Evolutionary conservation across 2,888 invertebrate species (phyloP), one percentile per base, ranked within the genome.

Genomic region (Limenitis arthemis): DNA sequence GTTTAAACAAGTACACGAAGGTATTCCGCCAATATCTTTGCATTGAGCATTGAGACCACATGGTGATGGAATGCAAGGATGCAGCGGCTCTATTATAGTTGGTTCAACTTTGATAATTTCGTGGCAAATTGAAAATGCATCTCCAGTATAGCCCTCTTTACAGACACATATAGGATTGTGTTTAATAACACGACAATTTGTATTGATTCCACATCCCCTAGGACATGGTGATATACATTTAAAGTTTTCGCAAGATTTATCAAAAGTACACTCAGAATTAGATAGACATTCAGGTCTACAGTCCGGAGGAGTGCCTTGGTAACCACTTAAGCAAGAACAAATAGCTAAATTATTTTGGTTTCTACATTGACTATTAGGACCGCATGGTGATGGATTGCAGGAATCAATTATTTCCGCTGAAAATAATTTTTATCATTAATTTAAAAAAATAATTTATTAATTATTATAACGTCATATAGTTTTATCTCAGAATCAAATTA

Each of bases 351-450:
- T 80, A 64, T 88, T 88, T 59, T 86, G 79, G 54, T 85, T 78
- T 64, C 79, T 86, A 69, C 90, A 91, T 65, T 88, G 86, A 54
- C 90, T 89, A 71, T 94, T 93, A 9, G 93, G 89, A 32, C 94
- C 94, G 72, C 94, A 94, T 5, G 94, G 94, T 32, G 93, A 91
- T 43, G 94, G 94, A 61, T 90, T 78, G 68, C 90, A 90, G 1
- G 88, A 83, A 37, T 84, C 80, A 8, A 61, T 62, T 52, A 68
- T 66, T 59, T 79, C 77, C 49, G 61, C 84, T 85, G 69, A 9
- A 77, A 79, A 48, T 33, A 47, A 30, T 43, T 11, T 30, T 8
- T 8, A 6, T n/a, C 30, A 37, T 30, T 44, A 12, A 20, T 30
- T 30, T 31, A 40, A 40, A 20, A 39, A 11, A 42, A 30, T 30